phyloP scores from a whole-genome alignment of 2,888 invertebrate genomes.

The Patella ulyssiponensis region DNA sequence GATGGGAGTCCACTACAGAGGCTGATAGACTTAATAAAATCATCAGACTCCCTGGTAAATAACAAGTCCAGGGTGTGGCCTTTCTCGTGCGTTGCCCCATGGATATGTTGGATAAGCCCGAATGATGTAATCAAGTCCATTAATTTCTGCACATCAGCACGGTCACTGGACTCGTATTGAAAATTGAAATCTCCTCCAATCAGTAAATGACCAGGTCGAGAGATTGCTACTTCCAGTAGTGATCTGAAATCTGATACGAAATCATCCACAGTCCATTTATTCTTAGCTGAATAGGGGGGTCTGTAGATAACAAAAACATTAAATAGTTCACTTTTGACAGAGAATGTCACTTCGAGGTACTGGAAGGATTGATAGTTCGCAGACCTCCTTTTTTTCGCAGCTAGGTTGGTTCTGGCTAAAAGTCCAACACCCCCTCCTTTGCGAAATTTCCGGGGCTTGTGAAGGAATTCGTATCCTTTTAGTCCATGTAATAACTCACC shows the following conservation, averaged over 20 bases:
- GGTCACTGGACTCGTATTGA: too few relatives aligned
- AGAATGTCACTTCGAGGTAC: background rate
- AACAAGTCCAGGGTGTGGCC: background rate
- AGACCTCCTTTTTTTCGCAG: background rate
- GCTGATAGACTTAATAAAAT: background rate
- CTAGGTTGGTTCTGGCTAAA: background rate
- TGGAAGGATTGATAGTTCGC: background rate
- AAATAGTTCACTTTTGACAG: too few relatives aligned
- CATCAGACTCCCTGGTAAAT: background rate
- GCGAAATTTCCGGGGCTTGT: background rate
- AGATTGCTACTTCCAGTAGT: too few relatives aligned
- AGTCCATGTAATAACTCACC: slow-evolving; percentile 3
- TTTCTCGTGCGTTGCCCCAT: too few relatives aligned
- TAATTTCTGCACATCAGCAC: background rate
- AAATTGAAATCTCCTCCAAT: too few relatives aligned
- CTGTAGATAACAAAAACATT: too few relatives aligned
- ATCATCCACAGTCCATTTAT: too few relatives aligned
- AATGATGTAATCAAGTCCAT: background rate
- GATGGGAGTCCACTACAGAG: background rate
- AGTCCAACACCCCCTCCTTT: background rate
- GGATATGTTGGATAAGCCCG: background rate
- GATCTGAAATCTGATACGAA: too few relatives aligned
- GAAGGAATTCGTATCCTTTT: background rate
- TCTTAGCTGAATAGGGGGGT: too few relatives aligned
- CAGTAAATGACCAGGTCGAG: too few relatives aligned